Conservation (phyloP, 2,797 vertebrate species). For the Megalops cyprinoides region DNA sequence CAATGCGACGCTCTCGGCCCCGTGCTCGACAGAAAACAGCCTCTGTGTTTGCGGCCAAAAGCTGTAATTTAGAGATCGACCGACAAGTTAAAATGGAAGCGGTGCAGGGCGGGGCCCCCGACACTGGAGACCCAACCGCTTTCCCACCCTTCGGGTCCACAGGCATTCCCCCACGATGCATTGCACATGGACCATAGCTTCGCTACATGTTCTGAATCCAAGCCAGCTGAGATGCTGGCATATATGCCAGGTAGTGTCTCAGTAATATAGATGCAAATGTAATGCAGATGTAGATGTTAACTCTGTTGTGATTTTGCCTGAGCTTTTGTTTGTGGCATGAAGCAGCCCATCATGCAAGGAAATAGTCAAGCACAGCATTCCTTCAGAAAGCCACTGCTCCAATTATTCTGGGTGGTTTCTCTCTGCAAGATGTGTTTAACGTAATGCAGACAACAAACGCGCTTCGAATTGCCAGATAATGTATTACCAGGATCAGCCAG, state of each 20-base stretch:
- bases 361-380: background rate
- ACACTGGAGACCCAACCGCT: conserved; percentile 30
- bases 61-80: conserved; percentile 71
- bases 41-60: conserved; percentile 66
- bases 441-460: background rate
- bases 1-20: conserved; percentile 26
- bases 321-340: background rate
- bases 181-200: background rate
- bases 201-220: background rate
- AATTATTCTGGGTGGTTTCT: background rate
- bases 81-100: conserved; percentile 65
- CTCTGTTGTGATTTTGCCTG: no score
- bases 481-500: background rate
- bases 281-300: background rate
- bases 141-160: background rate
- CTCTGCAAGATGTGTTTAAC: background rate
- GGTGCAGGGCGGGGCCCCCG: conserved; percentile 45
- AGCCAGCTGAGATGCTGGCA: background rate
- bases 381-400: background rate
- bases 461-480: background rate
- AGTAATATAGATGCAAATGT: background rate
- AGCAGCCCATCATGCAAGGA: background rate
- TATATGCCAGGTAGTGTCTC: background rate
- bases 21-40: conserved; percentile 55
- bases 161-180: background rate